phyloP scores from a whole-genome alignment of 2,113 vertebrate species.

The Rhodinocichla rosea region DNA sequence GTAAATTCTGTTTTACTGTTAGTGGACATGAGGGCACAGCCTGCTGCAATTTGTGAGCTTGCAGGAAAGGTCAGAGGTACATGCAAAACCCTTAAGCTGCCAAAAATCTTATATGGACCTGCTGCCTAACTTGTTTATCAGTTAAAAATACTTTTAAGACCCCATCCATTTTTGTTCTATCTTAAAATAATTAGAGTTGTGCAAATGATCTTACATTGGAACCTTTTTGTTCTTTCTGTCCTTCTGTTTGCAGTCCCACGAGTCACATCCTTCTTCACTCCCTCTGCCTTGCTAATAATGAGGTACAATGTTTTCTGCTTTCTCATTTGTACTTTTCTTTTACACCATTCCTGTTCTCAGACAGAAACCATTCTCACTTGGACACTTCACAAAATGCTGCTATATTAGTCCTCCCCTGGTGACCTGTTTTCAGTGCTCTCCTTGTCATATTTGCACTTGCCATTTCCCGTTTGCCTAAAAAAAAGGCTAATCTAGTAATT shows the following conservation, averaged over 20 bases:
- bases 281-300: background rate
- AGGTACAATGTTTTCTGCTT: background rate
- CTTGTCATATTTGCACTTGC: background rate
- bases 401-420: background rate
- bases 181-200: background rate
- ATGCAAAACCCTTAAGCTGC: background rate
- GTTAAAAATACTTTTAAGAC: background rate
- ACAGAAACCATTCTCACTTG: background rate
- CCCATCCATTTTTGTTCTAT: background rate
- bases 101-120: background rate
- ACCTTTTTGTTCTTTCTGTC: background rate
- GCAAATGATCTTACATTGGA: background rate
- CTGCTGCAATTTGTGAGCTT: background rate
- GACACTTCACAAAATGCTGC: background rate
- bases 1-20: background rate
- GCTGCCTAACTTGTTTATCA: background rate
- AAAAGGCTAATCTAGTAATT: background rate
- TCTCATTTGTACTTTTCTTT: background rate
- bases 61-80: background rate
- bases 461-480: background rate
- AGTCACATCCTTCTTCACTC: background rate
- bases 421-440: background rate
- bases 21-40: background rate
- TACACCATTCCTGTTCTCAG: background rate
- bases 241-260: background rate